Evolutionary conservation across 2,113 vertebrate species (phyloP).

Genomic region (Stictonetta naevosa): DNA sequence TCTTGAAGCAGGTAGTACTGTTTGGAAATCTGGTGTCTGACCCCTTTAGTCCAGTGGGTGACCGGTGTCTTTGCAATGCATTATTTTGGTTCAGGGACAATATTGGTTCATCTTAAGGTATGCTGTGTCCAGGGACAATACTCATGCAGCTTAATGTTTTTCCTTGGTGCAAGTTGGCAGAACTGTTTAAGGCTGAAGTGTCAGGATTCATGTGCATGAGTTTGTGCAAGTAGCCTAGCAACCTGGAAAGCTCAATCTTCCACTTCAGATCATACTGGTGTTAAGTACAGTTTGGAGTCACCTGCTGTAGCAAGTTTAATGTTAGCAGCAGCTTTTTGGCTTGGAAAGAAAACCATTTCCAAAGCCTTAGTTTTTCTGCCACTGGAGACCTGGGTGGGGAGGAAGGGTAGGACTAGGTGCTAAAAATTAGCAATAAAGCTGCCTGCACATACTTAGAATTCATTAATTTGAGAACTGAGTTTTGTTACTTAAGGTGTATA

Average conservation of each 20-base stretch:
- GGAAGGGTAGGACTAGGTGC: no score
- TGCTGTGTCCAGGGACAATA: background rate
- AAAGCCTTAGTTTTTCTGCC: background rate
- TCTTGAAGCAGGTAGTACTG: background rate
- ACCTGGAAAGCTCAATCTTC: background rate
- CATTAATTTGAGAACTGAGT: background rate
- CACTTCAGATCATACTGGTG: background rate
- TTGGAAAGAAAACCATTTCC: background rate
- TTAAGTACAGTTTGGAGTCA: background rate
- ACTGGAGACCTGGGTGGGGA: background rate
- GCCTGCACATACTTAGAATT: background rate
- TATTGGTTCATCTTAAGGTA: background rate
- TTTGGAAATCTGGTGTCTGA: background rate
- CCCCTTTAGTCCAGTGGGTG: background rate
- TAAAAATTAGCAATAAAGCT: background rate
- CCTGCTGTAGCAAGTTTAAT: background rate
- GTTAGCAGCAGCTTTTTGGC: background rate
- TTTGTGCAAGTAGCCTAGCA: no score
- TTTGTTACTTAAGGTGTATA: background rate
- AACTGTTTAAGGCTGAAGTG: background rate
- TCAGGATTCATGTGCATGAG: no score
- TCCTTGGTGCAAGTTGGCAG: background rate
- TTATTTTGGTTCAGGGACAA: background rate
- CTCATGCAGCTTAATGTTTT: background rate
- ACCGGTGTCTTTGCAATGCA: rapidly evolving